Percentiles rank a stretch among this genome's conserved stretches.
These are phyloP conservation scores for Aricia artaxerxes DNA, from an alignment of 2,888 invertebrate species.

Conservation along the genomic window DNA sequence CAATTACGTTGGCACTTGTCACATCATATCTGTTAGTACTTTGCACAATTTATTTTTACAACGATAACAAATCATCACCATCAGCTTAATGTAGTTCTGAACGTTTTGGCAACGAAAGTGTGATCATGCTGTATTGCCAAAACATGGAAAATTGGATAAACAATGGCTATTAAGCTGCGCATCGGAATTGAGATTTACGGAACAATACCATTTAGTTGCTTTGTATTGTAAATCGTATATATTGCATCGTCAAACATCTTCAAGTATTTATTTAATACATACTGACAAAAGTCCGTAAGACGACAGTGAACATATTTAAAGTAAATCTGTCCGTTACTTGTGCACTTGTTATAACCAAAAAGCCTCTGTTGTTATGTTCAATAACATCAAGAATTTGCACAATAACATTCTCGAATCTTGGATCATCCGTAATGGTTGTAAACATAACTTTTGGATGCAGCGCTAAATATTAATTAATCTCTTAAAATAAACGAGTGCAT, in stretches of 20 bases:
- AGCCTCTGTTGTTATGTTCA: not conserved
- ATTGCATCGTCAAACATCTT: too few relatives aligned
- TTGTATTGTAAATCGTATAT: too few relatives aligned
- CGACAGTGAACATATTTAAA: not conserved
- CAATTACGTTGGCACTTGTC: slow-evolving; percentile 19
- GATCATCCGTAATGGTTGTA: not conserved
- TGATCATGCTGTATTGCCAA: not conserved
- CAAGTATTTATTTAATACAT: too few relatives aligned
- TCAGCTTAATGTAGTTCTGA: not conserved
- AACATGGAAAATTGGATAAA: not conserved
- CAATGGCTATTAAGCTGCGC: not conserved
- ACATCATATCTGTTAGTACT: slow-evolving; percentile 15
- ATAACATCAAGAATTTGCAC: not conserved
- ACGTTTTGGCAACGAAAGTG: not conserved
- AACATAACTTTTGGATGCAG: not conserved
- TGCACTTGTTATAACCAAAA: not conserved
- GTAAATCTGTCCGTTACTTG: not conserved
- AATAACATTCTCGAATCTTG: not conserved
- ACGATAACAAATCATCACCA: slow-evolving; percentile 12
- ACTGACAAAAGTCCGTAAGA: too few relatives aligned
- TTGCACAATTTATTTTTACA: slow-evolving; percentile 17
- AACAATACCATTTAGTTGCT: too few relatives aligned
- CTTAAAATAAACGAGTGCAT: slow-evolving; percentile 10
- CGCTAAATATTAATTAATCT: slow-evolving; percentile 12
- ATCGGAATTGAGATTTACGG: not conserved